Conservation (phyloP, 2,113 vertebrate species). For the Aleadryas rufinucha region DNA sequence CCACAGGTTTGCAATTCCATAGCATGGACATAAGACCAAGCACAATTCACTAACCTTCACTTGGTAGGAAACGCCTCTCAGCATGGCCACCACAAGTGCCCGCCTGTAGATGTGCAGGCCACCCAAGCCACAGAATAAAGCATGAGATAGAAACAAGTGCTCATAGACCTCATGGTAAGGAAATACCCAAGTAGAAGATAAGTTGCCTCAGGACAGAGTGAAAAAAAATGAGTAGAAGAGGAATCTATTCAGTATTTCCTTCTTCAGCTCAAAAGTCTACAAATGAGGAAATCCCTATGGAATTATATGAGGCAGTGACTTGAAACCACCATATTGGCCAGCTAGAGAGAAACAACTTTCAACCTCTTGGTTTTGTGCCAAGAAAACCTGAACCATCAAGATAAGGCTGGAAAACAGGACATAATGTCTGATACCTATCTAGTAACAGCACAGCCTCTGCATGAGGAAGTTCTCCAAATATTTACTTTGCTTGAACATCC, state of each 20-base stretch:
- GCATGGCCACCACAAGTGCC: background rate
- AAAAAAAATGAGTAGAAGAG: background rate
- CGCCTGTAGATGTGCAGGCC: background rate
- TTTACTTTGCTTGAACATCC: background rate
- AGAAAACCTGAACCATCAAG: background rate
- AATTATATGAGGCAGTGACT: background rate
- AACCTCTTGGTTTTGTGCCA: background rate
- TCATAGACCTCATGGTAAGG: background rate
- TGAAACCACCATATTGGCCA: background rate
- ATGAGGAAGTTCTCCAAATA: background rate
- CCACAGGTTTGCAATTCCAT: background rate
- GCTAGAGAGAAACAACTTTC: background rate
- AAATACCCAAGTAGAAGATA: background rate
- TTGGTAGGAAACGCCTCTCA: background rate
- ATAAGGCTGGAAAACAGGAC: background rate
- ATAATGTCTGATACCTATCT: background rate
- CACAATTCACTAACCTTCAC: accelerated
- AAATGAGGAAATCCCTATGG: background rate
- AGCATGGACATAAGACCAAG: too few species aligned
- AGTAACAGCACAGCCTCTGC: background rate
- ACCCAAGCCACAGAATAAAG: background rate
- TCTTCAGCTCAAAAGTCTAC: background rate
- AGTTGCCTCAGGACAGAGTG: background rate
- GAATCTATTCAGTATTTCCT: background rate
- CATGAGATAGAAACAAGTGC: background rate